Evolutionary conservation across 2,888 invertebrate species (phyloP).

Genomic region (Bibio marci): DNA sequence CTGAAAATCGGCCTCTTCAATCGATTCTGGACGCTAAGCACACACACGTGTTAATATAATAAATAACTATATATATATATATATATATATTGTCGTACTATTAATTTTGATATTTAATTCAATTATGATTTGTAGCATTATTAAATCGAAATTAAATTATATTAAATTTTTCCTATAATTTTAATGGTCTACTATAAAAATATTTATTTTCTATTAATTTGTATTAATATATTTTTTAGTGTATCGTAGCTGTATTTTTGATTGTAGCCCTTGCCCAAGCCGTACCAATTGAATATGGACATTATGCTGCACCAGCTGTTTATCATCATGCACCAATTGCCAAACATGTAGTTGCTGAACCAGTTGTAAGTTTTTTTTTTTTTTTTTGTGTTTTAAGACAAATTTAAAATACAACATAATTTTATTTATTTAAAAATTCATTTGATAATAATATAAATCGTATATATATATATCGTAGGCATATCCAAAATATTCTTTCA

Average conservation of each 20-base stretch:
- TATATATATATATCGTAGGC: conserved; percentile 28
- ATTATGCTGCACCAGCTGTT: conserved; percentile 21
- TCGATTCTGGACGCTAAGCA: too few species aligned
- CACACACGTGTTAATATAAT: too few species aligned
- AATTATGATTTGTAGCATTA: too few species aligned
- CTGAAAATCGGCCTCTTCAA: too few species aligned
- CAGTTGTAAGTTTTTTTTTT: conserved; percentile 16
- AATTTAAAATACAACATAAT: not conserved
- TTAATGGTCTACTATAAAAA: too few species aligned
- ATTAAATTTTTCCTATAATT: too few species aligned
- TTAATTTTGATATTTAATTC: too few species aligned
- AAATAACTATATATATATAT: too few species aligned
- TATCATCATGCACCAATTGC: conserved; percentile 14
- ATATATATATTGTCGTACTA: too few species aligned
- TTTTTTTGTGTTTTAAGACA: not conserved
- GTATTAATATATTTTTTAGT: too few species aligned
- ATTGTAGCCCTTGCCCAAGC: conserved; percentile 24
- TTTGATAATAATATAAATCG: not conserved
- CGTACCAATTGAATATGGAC: conserved; percentile 26
- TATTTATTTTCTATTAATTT: too few species aligned
- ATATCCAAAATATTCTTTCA: conserved; percentile 52
- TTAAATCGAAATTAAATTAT: too few species aligned
- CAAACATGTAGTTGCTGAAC: conserved; percentile 17
- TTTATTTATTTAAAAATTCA: not conserved
- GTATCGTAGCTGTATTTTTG: conserved; percentile 25